Conservation (phyloP, 1,140 invertebrate genomes). For the Rhyzopertha dominica region DNA sequence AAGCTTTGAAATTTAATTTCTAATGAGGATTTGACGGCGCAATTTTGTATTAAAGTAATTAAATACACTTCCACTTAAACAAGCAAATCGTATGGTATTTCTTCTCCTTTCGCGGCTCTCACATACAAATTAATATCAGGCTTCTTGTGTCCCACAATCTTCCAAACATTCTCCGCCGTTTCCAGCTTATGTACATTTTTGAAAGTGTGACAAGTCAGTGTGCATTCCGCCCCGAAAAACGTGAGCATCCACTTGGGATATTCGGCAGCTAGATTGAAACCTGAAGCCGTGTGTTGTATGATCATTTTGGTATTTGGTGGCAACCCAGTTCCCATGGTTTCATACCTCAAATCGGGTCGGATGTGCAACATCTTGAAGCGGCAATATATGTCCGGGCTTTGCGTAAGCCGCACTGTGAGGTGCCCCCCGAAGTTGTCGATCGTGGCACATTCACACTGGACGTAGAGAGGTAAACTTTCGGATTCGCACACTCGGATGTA, state of each 20-base stretch:
- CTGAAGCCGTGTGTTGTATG: slow-evolving; percentile 39
- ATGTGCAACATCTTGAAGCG: slow-evolving; percentile 37
- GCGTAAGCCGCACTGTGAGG: slow-evolving; percentile 15
- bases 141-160: slow-evolving; percentile 21
- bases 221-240: slow-evolving; percentile 38
- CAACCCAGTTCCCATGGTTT: slow-evolving; percentile 32
- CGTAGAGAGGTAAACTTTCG: slow-evolving; percentile 25
- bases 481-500: slow-evolving; percentile 33
- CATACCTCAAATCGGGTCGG: slow-evolving; percentile 24
- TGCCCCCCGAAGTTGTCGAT: slow-evolving; percentile 23
- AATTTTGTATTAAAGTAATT: too few species aligned
- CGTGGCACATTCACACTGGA: slow-evolving; percentile 37
- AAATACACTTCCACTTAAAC: slow-evolving; percentile 23
- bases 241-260: slow-evolving; percentile 29
- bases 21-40: too few species aligned
- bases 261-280: slow-evolving; percentile 37
- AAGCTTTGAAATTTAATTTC: too few species aligned
- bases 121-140: slow-evolving; percentile 27
- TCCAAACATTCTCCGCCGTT: slow-evolving; percentile 39
- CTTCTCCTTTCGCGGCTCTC: slow-evolving; percentile 34
- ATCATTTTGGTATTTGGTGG: slow-evolving; percentile 30
- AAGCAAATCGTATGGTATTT: slow-evolving; percentile 27
- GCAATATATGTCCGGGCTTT: slow-evolving; percentile 36
- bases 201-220: slow-evolving; percentile 35
- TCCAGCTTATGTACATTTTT: slow-evolving; percentile 36